Conservation (phyloP, 2,797 vertebrate species). For the Erethizon dorsatum region DNA sequence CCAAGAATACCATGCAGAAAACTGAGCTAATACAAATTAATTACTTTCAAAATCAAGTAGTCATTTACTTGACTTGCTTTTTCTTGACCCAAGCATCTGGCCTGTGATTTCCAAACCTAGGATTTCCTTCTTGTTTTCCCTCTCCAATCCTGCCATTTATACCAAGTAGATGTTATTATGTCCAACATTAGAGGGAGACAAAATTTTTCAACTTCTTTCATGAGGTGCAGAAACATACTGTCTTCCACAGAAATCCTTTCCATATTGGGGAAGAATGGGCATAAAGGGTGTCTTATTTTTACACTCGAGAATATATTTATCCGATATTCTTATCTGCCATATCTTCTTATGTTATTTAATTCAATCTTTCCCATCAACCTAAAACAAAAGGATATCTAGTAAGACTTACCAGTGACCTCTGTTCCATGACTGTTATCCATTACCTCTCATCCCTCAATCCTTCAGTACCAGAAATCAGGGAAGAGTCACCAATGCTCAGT, state of each 20-base stretch:
- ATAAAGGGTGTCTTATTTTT: background rate
- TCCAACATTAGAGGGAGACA: background rate
- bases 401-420: background rate
- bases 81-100: background rate
- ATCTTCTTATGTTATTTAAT: background rate
- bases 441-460: background rate
- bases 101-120: background rate
- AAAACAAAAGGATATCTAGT: background rate
- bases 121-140: too few species aligned
- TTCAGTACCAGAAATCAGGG: background rate
- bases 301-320: background rate
- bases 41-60: background rate
- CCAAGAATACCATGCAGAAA: background rate
- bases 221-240: background rate
- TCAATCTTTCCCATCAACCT: background rate
- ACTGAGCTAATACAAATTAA: background rate
- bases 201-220: background rate
- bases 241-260: background rate
- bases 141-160: accelerated
- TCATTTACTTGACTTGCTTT: background rate
- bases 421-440: too few species aligned
- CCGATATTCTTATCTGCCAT: background rate
- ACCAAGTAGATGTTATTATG: background rate
- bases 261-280: accelerated
- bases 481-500: background rate